Evolutionary conservation across 2,888 invertebrate genomes (phyloP).

Genomic region (Trichopria drosophilae): DNA sequence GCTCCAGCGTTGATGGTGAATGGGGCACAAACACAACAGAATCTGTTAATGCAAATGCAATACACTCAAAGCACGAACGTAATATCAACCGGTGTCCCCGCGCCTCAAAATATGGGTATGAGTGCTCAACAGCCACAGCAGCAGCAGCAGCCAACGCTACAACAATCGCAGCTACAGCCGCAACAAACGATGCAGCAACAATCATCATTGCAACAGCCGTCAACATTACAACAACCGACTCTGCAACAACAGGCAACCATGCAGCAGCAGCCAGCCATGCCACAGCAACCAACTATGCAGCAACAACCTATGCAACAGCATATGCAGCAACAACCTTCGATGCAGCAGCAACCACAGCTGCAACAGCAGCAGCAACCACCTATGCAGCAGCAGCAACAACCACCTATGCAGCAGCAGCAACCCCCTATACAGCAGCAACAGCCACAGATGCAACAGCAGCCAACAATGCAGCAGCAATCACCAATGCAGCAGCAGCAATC

Average conservation of each 20-base stretch:
- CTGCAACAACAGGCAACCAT: conserved; percentile 37
- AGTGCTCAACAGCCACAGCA: conserved; percentile 35
- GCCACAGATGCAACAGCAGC: conserved; percentile 61
- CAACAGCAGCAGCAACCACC: conserved; percentile 37
- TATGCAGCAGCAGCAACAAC: conserved; percentile 18
- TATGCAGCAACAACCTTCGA: conserved; percentile 36
- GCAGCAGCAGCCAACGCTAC: conserved; percentile 38
- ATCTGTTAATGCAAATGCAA: conserved; percentile 47
- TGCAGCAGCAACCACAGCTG: conserved; percentile 47
- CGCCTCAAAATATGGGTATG: conserved; percentile 29
- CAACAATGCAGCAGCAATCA: conserved; percentile 46
- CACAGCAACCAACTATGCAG: conserved; percentile 38
- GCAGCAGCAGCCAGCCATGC: conserved; percentile 47
- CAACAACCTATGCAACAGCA: conserved; percentile 44
- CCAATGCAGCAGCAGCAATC: conserved; percentile 44
- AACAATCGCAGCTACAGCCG: conserved; percentile 25
- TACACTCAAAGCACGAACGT: conserved; percentile 43
- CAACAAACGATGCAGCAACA: conserved; percentile 24
- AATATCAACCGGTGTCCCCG: conserved; percentile 34
- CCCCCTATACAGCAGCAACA: conserved; percentile 58
- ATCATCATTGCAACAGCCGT: conserved; percentile 15
- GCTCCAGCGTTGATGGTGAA: conserved; percentile 40
- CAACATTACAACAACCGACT: conserved; percentile 29
- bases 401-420: conserved; percentile 20
- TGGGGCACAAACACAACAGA: conserved; percentile 44